These are phyloP conservation scores for Ochotona curzoniae DNA, from an alignment of 2,113 vertebrate species.

Conservation along the genomic window DNA sequence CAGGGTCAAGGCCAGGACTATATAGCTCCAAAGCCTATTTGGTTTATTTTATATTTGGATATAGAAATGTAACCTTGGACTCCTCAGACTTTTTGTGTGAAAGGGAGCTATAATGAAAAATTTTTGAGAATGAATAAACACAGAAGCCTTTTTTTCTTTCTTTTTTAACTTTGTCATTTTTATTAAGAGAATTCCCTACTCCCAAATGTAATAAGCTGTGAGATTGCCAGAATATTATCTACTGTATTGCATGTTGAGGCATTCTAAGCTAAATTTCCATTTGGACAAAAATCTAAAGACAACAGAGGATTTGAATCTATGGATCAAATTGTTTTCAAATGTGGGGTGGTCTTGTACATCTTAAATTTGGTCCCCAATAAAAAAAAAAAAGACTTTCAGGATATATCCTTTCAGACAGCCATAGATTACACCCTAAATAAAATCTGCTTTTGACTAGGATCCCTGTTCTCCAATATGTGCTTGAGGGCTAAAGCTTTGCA, in stretches of 20 bases:
- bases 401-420: neutral
- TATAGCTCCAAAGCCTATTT: neutral
- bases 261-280: constrained; percentile 44
- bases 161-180: constrained; percentile 55
- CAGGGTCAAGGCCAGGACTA: neutral
- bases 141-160: neutral
- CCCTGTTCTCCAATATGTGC: neutral
- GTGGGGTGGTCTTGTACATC: neutral
- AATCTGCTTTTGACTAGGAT: neutral
- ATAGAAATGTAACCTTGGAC: neutral
- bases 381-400: neutral
- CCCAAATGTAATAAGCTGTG: constrained; percentile 47
- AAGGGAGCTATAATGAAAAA: neutral
- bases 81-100: neutral
- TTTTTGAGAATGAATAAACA: constrained; percentile 35
- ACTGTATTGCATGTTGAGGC: neutral
- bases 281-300: constrained; percentile 40
- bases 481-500: neutral
- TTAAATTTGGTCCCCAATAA: neutral
- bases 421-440: neutral
- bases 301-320: constrained; percentile 46
- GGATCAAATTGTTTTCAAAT: neutral
- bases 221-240: neutral
- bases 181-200: constrained; percentile 65
- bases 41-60: neutral